Evolutionary conservation across 2,113 vertebrate species (phyloP).

Genomic region (Reinhardtius hippoglossoides): DNA sequence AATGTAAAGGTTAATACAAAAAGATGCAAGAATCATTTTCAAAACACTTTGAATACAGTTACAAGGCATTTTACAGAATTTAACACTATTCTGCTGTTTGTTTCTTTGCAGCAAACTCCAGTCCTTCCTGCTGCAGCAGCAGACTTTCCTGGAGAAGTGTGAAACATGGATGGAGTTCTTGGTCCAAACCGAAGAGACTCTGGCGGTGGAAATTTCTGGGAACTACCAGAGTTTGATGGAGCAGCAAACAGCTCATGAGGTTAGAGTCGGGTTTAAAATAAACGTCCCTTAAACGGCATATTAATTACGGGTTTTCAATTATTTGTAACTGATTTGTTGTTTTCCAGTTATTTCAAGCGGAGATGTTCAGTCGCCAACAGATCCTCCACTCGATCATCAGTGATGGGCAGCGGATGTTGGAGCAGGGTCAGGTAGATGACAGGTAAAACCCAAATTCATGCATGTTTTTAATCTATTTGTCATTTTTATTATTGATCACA

Average conservation of each 20-base stretch:
- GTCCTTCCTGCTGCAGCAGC: constrained; percentile 94
- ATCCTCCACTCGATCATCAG: constrained; percentile 97
- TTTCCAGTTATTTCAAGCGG: constrained; percentile 94
- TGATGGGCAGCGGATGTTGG: constrained; percentile 93
- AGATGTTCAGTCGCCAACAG: constrained; percentile 99
- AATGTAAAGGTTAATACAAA: too few relatives aligned
- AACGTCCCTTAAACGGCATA: rapidly evolving
- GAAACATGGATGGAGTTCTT: constrained; percentile 99
- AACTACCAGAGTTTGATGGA: constrained; percentile 93
- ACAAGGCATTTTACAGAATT: not conserved
- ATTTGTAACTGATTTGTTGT: not conserved
- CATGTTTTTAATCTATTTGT: not conserved
- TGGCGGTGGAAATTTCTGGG: constrained; percentile 94
- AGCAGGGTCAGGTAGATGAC: constrained; percentile 98
- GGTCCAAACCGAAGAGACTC: constrained; percentile 93
- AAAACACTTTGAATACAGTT: too few relatives aligned
- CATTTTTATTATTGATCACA: not conserved
- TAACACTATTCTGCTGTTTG: not conserved
- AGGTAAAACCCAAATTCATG: constrained; percentile 80
- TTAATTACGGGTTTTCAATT: not conserved
- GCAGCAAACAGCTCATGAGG: constrained; percentile 96
- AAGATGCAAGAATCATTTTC: too few relatives aligned
- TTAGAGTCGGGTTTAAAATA: constrained; percentile 35
- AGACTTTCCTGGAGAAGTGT: constrained; percentile 98
- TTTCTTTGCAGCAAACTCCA: constrained; percentile 90